These are phyloP conservation scores for Caenorhabditis sp. DNA, from an alignment of 2,888 invertebrate species.

Conservation along the genomic window DNA sequence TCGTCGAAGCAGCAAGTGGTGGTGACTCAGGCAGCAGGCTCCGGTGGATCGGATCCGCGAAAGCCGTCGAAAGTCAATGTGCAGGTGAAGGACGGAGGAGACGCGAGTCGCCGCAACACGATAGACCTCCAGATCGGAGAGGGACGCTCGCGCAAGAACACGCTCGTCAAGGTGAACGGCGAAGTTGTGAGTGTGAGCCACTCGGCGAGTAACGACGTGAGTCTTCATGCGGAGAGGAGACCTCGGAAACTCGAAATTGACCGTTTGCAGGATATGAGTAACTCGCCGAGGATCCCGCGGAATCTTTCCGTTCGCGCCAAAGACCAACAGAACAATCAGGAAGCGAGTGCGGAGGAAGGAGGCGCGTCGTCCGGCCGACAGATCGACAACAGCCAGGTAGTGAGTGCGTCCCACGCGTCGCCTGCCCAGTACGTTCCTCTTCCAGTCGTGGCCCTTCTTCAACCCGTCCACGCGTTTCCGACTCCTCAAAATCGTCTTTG, in stretches of 20 bases:
- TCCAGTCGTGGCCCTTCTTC: slow-evolving; percentile 57
- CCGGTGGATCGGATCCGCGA: slow-evolving; percentile 49
- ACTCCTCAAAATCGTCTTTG: slow-evolving; percentile 61
- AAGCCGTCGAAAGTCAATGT: slow-evolving; percentile 64
- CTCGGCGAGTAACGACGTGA: slow-evolving; percentile 49
- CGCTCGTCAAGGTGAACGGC: slow-evolving; percentile 67
- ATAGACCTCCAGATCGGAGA: slow-evolving; percentile 65
- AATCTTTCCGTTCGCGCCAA: slow-evolving; percentile 55
- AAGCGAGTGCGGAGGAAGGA: slow-evolving; percentile 23
- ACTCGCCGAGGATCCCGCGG: slow-evolving; percentile 54
- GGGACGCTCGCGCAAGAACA: slow-evolving; percentile 63
- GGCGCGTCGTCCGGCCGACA: slow-evolving; percentile 12
- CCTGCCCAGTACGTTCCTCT: background rate
- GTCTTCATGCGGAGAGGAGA: background rate
- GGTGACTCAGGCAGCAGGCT: slow-evolving; percentile 58
- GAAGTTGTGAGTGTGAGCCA: slow-evolving; percentile 58
- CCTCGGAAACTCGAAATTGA: background rate
- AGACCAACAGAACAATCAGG: slow-evolving; percentile 42
- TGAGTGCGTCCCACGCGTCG: background rate
- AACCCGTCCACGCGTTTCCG: slow-evolving; percentile 55
- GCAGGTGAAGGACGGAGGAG: slow-evolving; percentile 63
- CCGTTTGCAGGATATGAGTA: slow-evolving; percentile 54
- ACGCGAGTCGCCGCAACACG: slow-evolving; percentile 60
- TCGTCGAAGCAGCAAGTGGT: slow-evolving; percentile 57
- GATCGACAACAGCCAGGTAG: slow-evolving; percentile 50